Evolutionary conservation across 2,888 invertebrate genomes (phyloP).

Genomic region (Alviniconcha strummeri): DNA sequence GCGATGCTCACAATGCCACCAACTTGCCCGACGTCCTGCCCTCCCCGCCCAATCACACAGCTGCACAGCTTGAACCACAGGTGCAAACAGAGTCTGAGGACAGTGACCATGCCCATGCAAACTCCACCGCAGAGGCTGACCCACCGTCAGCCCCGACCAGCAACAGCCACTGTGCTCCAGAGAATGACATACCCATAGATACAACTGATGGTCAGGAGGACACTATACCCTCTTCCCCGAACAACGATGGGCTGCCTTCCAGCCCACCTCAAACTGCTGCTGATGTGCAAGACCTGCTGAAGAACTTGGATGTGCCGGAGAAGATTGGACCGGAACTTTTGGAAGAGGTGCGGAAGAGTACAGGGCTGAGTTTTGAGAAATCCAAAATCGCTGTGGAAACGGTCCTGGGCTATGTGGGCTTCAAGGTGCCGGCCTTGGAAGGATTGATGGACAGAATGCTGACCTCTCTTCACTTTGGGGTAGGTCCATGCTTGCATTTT

Average conservation of each 20-base stretch:
- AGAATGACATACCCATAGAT: slow-evolving; percentile 13
- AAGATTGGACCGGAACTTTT: slow-evolving; percentile 59
- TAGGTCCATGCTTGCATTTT: slow-evolving; percentile 26
- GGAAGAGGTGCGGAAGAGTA: slow-evolving; percentile 61
- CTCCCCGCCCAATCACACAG: too few relatives aligned
- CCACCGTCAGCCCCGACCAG: slow-evolving; percentile 7
- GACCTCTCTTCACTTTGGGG: slow-evolving; percentile 48
- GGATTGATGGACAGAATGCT: slow-evolving; percentile 54
- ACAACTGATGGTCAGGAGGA: too few relatives aligned
- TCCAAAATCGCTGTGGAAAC: slow-evolving; percentile 64
- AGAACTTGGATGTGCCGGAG: slow-evolving; percentile 42
- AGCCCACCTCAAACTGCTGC: background rate
- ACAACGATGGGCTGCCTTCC: too few relatives aligned
- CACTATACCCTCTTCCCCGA: too few relatives aligned
- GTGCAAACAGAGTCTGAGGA: too few relatives aligned
- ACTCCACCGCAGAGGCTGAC: background rate
- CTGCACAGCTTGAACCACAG: too few relatives aligned
- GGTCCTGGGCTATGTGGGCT: slow-evolving; percentile 59
- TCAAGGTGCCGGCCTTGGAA: slow-evolving; percentile 51
- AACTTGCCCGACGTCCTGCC: too few relatives aligned
- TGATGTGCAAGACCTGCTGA: slow-evolving; percentile 9
- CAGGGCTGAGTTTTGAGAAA: slow-evolving; percentile 63
- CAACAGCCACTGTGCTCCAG: slow-evolving; percentile 27
- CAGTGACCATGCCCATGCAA: too few relatives aligned
- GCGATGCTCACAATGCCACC: too few relatives aligned